A percentile compares a stretch with the other conserved stretches of the same genome.
Conservation (phyloP, 2,113 vertebrate genomes). For the Candoia aspera region DNA sequence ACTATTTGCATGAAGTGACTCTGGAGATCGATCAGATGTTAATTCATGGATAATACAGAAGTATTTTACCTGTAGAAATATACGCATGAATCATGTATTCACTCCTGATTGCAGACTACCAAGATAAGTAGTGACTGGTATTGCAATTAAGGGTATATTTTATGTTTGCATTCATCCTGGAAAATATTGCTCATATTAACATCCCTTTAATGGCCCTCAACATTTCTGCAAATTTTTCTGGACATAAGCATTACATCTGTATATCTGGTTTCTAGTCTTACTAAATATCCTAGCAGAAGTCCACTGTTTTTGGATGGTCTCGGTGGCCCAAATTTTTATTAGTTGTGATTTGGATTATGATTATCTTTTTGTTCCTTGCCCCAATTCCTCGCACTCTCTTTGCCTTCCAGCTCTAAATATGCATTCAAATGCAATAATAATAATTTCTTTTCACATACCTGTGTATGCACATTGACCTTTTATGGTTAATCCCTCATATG, state of each 20-base stretch:
- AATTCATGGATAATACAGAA: slow-evolving; percentile 27
- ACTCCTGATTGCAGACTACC: background rate
- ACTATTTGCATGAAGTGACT: background rate
- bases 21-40: slow-evolving; percentile 20
- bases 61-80: slow-evolving; percentile 49
- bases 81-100: slow-evolving; percentile 19
- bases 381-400: background rate
- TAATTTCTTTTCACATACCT: background rate
- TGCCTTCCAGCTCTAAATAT: background rate
- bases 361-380: background rate
- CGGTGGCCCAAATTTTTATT: background rate
- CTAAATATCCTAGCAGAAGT: background rate
- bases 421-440: background rate
- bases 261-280: background rate
- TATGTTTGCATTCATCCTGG: background rate
- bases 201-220: background rate
- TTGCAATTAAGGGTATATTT: slow-evolving; percentile 23
- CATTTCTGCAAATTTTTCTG: background rate
- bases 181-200: background rate
- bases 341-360: background rate
- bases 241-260: background rate
- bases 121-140: background rate
- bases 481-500: background rate
- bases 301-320: background rate
- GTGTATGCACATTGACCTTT: background rate